Evolutionary conservation across 53 echinoderm and acorn worm genomes (phyloP), one percentile per base, ranked within the genome.

Genomic region (Holothuria scabra): DNA sequence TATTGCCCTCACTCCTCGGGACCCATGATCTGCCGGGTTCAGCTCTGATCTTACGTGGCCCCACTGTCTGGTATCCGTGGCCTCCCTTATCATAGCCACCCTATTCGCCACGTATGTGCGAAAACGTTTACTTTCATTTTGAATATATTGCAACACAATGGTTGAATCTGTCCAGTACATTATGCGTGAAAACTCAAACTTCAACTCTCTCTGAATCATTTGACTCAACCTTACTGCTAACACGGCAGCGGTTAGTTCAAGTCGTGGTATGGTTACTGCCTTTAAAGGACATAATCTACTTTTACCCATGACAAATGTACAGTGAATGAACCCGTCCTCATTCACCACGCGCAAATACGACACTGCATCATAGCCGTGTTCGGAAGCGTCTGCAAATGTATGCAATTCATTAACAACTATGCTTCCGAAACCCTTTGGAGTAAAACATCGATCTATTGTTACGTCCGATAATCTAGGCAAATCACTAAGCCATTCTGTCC

Each of bases 351-450:
- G 80, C 23, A 91, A 48, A 58, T 91, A 91, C 0, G 89, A 60
- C 29, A 74, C 88, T 41, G 78, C 86, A 21, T 69, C 88, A 85
- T 92, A 92, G 23, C 82, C 89, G 37, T 75, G n/a, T 56, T 89
- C 66, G 28, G 88, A 85, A 20, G 92, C 88, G 60, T 92, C 92
- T 41, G 84, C 49, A 64, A 92, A 92, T 12, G 34, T n/a, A 63
- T 88, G 84, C 8, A 84, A 71, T 37, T 85, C 87, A 29, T 28
- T 25, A 31, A 22, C 33, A 28, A 11, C 48, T 7, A 57, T 21
- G n/a, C 58, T 59, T 11, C 65, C 37, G 22, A 22, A 22, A 23
- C 64, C 26, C 25, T 25, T 29, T 5, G 88, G 88, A 24, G 68
- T 72, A 65, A 76, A 65, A 61, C 86, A 86, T 37, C 90, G 81